Evolutionary conservation across 2,797 vertebrate species (phyloP).

Genomic region (Thripadectes ignobilis): DNA sequence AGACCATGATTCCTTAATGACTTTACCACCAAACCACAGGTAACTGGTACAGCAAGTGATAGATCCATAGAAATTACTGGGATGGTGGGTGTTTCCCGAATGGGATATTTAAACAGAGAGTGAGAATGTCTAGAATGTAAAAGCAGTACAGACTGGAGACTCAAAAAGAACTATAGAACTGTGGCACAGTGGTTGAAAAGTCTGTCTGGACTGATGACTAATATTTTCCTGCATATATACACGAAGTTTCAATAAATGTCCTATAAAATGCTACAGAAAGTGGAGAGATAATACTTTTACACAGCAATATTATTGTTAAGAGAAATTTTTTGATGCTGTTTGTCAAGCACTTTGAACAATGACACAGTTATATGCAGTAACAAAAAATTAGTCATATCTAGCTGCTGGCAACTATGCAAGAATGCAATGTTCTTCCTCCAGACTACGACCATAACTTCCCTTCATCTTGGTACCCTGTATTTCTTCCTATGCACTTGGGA

Average conservation of each 20-base stretch:
- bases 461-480: background rate
- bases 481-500: background rate
- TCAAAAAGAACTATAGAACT: background rate
- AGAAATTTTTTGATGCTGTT: background rate
- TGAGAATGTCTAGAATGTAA: background rate
- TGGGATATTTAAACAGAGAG: background rate
- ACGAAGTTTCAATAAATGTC: background rate
- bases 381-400: background rate
- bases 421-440: background rate
- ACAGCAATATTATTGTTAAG: background rate
- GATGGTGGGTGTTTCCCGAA: background rate
- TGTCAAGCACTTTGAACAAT: background rate
- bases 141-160: background rate
- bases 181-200: background rate
- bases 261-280: background rate
- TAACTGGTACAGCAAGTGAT: background rate
- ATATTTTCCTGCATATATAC: background rate
- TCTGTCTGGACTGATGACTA: background rate
- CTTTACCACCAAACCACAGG: background rate
- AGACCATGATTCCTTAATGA: background rate
- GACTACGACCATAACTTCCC: background rate
- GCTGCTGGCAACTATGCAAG: background rate
- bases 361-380: background rate
- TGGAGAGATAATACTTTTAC: background rate
- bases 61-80: background rate